Base-by-base conservation (phyloP, 2,113 vertebrate species). In the Saccopteryx leptura region DNA sequence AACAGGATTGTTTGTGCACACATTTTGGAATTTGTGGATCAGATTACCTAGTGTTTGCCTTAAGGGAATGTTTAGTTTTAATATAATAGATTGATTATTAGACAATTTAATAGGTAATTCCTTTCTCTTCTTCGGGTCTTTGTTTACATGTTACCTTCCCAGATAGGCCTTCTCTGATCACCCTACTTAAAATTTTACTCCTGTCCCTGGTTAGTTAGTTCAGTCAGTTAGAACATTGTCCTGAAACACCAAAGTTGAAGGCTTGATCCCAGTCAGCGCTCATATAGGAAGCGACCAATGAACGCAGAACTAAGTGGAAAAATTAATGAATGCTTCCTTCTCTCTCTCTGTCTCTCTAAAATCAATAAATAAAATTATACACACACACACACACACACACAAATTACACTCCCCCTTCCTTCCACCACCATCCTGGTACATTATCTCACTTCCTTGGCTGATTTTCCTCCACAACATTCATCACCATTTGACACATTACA, bases 121-220 rank as follows among this genome's bases (percentile, higher is more conserved):
- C 50, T 88, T 92, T 74, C 56, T 89, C 63, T 74, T 87, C 26
- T 66, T 93, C 31, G 74, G 71, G n/a, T 56, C 76, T 96, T 95
- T 74, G 52, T 26, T 63, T 60, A 69, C 80, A 69, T 63, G 71
- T 85, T 28, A 84, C 72, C n/a, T 75, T 88, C 39, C 78, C 65
- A 65, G 82, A 54, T 39, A 90, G 58, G 52, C 21, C 66, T 96
- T 81, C 58, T 96, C 52, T 75, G 71, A 69, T 18, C 11, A 79
- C 2, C 8, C 31, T 46, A 68, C 23, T 65, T 65, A 85, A 89
- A 90, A 82, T 48, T 72, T 76, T 69, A 65, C 63, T 39, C 56
- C 5, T 39, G 39, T 5, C 56, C 18, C 56, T 17, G 56, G 56
- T 17, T 17, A 18, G 14, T 14, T 18, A 58, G 56, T 17, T 58